Percentiles rank a stretch among this genome's conserved stretches.
phyloP scores from a whole-genome alignment of 1,140 invertebrate species.

The Globodera rostochiensis region DNA sequence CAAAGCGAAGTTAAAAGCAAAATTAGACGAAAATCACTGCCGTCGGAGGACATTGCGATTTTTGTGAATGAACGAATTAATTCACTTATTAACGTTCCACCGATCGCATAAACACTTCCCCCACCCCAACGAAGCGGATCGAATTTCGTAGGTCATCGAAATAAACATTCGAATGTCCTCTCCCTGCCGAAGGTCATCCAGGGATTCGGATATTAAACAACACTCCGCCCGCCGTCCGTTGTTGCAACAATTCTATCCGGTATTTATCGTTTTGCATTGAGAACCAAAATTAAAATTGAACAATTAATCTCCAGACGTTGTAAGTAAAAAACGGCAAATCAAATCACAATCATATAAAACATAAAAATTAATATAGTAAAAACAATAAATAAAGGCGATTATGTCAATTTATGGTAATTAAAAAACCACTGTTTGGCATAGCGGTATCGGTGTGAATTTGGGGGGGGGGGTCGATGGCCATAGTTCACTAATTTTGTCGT shows the following conservation, averaged over 20 bases:
- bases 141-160: background rate
- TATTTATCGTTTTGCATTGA: too few relatives aligned
- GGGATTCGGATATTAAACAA: too few relatives aligned
- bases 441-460: background rate
- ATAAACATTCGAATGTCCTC: background rate
- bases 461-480: background rate
- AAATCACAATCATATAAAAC: too few relatives aligned
- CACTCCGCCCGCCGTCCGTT: too few relatives aligned
- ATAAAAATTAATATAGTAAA: too few relatives aligned
- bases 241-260: too few relatives aligned
- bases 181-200: too few relatives aligned
- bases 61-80: background rate
- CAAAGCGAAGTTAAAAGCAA: background rate
- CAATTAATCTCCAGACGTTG: too few relatives aligned
- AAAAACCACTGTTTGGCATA: background rate
- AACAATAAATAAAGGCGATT: too few relatives aligned
- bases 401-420: background rate
- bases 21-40: background rate
- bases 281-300: too few relatives aligned
- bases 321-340: too few relatives aligned
- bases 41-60: background rate
- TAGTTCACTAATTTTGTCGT: background rate
- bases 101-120: too few relatives aligned
- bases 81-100: background rate
- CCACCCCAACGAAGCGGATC: background rate